Base-by-base conservation (phyloP, 2,797 vertebrate species). In the Lateolabrax maculatus region DNA sequence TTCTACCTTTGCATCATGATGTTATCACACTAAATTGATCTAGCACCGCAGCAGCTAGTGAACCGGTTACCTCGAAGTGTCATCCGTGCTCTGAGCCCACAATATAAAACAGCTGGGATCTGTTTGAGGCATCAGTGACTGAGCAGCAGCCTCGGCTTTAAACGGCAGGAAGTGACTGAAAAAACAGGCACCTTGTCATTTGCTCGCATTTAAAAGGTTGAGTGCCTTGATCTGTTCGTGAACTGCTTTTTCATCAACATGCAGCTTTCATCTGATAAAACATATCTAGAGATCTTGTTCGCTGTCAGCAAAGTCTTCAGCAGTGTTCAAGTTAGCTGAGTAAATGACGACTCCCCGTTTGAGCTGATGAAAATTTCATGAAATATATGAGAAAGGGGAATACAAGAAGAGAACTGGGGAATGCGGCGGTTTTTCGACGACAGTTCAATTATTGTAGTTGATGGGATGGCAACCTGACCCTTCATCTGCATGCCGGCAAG, bases 391-490 rank as follows among this genome's bases (percentile, higher is more conserved):
- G 78, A 84, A 69, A n/a, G 39, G 43, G 68, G 56, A 75, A 73
- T 56, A 75, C 66, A 60, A 53, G 72, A 63, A 57, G 81, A 58
- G 60, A 69, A 23, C 25, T 18, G 34, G 68, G 55, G 63, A 75
- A 73, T 15, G 58, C 6, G 5, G 58, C 48, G 3, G 58, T 84
- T 83, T n/a, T 83, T 12, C n/a, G 65, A 72, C 53, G 86, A 91
- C 86, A 90, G 84, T 83, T 91, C 80, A 84, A 88, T 91, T 90
- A 90, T 85, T 71, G 69, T 85, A 83, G 79, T 80, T 87, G 88
- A 92, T 89, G 83, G 87, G 77, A 86, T 57, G 66, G 80, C 76
- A 85, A 61, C 74, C 80, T 82, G 80, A 89, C 84, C 79, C 81
- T 77, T 83, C 86, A 83, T 92, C 86, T 89, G 83, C 67, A 89